Evolutionary conservation across 92 coral and sea anemone genomes (phyloP).

Genomic region (Porites cylindrica): DNA sequence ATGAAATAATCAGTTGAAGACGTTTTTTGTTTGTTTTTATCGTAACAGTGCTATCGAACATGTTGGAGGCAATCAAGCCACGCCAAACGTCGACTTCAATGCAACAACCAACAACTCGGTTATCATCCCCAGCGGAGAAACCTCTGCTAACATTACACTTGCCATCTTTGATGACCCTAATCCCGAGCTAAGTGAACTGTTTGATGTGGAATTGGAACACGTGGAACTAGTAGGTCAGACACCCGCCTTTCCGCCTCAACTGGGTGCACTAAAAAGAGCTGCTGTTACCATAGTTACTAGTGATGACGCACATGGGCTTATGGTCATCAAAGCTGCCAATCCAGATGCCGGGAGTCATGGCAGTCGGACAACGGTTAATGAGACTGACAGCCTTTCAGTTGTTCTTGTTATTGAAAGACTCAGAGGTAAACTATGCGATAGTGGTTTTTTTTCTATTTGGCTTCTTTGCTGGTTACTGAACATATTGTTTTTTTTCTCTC

Average conservation of each 20-base stretch:
- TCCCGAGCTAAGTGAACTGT: slow-evolving; percentile 89
- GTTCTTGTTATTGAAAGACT: slow-evolving; percentile 71
- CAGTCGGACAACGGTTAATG: slow-evolving; percentile 75
- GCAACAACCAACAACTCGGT: slow-evolving; percentile 75
- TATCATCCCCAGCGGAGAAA: slow-evolving; percentile 69
- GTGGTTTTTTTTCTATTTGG: background rate
- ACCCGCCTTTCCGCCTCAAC: slow-evolving; percentile 65
- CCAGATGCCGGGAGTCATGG: slow-evolving; percentile 77
- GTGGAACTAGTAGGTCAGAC: slow-evolving; percentile 80
- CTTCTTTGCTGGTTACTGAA: too few species aligned
- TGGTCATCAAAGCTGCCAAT: slow-evolving; percentile 72
- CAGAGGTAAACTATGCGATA: slow-evolving; percentile 72
- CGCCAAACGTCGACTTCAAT: slow-evolving; percentile 78
- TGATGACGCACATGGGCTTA: slow-evolving; percentile 92
- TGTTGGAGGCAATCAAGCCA: slow-evolving; percentile 59
- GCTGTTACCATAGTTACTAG: slow-evolving; percentile 86
- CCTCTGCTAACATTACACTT: slow-evolving; percentile 70
- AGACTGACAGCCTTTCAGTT: slow-evolving; percentile 48
- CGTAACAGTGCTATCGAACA: slow-evolving; percentile 62
- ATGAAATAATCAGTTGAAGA: background rate
- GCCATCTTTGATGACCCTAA: slow-evolving; percentile 74
- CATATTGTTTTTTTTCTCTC: too few species aligned
- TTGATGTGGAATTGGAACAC: slow-evolving; percentile 70
- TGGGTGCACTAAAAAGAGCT: slow-evolving; percentile 66
- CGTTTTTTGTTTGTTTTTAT: background rate